A percentile compares a stretch with the other conserved stretches of the same genome.
phyloP scores from a whole-genome alignment of 2,888 invertebrate species.

The Lapara coniferarum region DNA sequence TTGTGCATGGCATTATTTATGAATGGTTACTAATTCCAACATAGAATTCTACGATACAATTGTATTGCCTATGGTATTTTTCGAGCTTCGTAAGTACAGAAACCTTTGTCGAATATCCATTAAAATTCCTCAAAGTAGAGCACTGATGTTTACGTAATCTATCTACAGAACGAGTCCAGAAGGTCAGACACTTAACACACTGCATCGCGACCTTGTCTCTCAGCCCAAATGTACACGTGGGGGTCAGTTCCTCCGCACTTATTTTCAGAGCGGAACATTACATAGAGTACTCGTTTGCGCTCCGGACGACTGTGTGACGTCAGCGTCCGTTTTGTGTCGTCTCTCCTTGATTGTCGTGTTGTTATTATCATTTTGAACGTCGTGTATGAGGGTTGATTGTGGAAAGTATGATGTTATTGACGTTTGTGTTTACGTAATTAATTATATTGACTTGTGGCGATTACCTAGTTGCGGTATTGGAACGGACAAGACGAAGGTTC shows the following conservation, averaged over 20 bases:
- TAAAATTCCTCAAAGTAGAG: neutral
- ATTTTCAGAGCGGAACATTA: slow-evolving; percentile 12
- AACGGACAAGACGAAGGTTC: too few species aligned
- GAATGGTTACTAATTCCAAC: too few species aligned
- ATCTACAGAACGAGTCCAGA: neutral
- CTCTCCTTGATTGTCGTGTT: neutral
- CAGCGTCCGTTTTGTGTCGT: neutral
- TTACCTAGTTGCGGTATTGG: too few species aligned
- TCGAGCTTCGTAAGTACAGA: neutral
- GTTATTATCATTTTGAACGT: neutral
- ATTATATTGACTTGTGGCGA: too few species aligned
- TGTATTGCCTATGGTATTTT: too few species aligned
- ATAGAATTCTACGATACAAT: too few species aligned
- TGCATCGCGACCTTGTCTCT: neutral
- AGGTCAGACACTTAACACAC: slow-evolving; percentile 1
- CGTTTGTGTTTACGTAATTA: too few species aligned
- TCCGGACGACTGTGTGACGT: neutral
- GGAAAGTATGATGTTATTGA: neutral
- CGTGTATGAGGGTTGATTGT: neutral
- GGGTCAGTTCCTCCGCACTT: slow-evolving; percentile 12
- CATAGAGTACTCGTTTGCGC: neutral
- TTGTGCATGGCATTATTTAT: too few species aligned
- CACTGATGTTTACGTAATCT: neutral
- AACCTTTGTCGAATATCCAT: neutral
- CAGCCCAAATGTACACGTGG: neutral